Conservation (phyloP, 1,140 invertebrate genomes). For the Hormaphis cornu region DNA sequence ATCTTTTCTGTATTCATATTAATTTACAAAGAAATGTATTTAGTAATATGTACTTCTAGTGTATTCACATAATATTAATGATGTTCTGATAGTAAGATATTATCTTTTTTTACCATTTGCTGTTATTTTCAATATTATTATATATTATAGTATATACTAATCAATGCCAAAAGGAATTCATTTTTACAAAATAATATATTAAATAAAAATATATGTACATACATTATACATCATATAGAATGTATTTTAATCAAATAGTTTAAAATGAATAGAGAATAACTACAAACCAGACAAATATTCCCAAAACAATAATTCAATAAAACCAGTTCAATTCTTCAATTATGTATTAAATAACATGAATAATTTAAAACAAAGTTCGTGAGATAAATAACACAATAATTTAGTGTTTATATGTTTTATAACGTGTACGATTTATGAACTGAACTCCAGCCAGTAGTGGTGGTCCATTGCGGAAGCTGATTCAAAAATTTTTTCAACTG, state of each 20-base stretch:
- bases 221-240: not conserved
- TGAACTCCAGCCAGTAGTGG: conserved; percentile 51
- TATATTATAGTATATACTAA: not conserved
- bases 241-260: too few relatives aligned
- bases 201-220: not conserved
- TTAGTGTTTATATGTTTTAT: conserved; percentile 15
- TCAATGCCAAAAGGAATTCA: too few relatives aligned
- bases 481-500: conserved; percentile 47
- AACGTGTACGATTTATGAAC: conserved; percentile 46
- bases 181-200: not conserved
- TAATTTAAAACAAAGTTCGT: not conserved
- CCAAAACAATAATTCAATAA: too few relatives aligned
- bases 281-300: too few relatives aligned
- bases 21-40: too few relatives aligned
- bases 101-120: too few relatives aligned
- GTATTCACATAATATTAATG: too few relatives aligned
- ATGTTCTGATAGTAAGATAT: too few relatives aligned
- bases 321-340: not conserved
- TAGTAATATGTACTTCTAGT: too few relatives aligned
- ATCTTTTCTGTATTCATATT: too few relatives aligned
- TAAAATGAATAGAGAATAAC: too few relatives aligned
- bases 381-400: not conserved
- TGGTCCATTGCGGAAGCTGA: conserved; percentile 53
- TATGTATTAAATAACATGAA: not conserved
- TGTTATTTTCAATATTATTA: not conserved